Conservation (phyloP, 2,888 invertebrate species). For the Pegoplata infirma region DNA sequence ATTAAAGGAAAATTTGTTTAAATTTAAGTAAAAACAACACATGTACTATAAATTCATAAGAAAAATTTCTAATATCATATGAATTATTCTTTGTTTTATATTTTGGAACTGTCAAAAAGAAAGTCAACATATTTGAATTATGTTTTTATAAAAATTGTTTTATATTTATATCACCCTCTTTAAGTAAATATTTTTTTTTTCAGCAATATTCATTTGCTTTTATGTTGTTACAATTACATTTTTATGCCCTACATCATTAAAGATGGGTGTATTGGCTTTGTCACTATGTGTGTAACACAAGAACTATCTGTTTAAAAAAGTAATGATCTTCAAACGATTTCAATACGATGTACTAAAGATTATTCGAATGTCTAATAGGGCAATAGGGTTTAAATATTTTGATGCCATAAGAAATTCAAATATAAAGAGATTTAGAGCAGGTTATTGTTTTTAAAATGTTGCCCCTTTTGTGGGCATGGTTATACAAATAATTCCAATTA, state of each 20-base stretch:
- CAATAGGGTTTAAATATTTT: too few species aligned
- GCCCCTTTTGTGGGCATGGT: too few species aligned
- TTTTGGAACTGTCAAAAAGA: conserved; percentile 68
- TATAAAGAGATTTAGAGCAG: too few species aligned
- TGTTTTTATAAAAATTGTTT: conserved; percentile 63
- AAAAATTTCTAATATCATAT: background rate
- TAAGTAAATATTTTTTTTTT: conserved; percentile 19
- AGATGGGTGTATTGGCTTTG: conserved; percentile 4
- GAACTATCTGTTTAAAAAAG: too few species aligned
- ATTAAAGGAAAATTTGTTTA: background rate
- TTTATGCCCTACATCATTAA: background rate
- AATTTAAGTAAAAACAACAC: background rate
- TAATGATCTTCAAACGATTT: too few species aligned
- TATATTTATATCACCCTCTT: conserved; percentile 14
- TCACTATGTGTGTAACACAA: too few species aligned
- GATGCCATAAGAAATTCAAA: too few species aligned
- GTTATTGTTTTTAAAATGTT: too few species aligned
- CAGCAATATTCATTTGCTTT: conserved; percentile 28
- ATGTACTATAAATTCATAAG: too few species aligned
- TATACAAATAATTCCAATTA: too few species aligned
- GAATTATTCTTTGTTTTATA: conserved; percentile 21
- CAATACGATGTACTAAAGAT: too few species aligned
- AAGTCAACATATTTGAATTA: conserved; percentile 74
- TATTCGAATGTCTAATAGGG: too few species aligned
- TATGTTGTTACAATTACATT: conserved; percentile 34